Evolutionary conservation across 1,140 invertebrate genomes (phyloP).

Genomic region (Pinna nobilis): DNA sequence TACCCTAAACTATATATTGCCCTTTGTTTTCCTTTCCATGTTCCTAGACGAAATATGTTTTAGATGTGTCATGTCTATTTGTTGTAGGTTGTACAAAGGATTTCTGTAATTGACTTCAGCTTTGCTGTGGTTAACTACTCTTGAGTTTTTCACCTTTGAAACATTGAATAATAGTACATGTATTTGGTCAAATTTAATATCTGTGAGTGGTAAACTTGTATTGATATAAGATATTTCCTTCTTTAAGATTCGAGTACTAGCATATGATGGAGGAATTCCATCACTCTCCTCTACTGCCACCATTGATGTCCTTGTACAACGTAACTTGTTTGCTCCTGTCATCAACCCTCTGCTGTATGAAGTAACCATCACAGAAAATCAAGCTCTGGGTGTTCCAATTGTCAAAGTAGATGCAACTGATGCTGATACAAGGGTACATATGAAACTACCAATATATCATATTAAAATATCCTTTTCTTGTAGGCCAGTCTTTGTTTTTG

Average conservation of each 20-base stretch:
- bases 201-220: neutral
- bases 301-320: constrained; percentile 58
- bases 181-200: too few relatives aligned
- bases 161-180: too few relatives aligned
- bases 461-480: too few relatives aligned
- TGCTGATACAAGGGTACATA: constrained; percentile 39
- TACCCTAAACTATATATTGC: neutral
- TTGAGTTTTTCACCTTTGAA: too few relatives aligned
- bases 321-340: constrained; percentile 79
- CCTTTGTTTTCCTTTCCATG: neutral
- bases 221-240: neutral
- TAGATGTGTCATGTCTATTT: neutral
- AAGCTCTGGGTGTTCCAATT: constrained; percentile 17
- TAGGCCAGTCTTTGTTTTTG: too few relatives aligned
- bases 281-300: constrained; percentile 48
- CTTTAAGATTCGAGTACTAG: constrained; percentile 43
- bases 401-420: constrained; percentile 59
- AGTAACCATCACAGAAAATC: constrained; percentile 27
- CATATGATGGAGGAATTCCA: constrained; percentile 58
- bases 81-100: too few relatives aligned
- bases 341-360: constrained; percentile 75
- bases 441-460: too few relatives aligned
- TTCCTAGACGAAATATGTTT: neutral
- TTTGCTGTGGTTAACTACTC: too few relatives aligned
- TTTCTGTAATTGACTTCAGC: too few relatives aligned